Evolutionary conservation across 2,113 vertebrate species (phyloP), one percentile per base, ranked within the genome.

Genomic region (Peromyscus californicus): DNA sequence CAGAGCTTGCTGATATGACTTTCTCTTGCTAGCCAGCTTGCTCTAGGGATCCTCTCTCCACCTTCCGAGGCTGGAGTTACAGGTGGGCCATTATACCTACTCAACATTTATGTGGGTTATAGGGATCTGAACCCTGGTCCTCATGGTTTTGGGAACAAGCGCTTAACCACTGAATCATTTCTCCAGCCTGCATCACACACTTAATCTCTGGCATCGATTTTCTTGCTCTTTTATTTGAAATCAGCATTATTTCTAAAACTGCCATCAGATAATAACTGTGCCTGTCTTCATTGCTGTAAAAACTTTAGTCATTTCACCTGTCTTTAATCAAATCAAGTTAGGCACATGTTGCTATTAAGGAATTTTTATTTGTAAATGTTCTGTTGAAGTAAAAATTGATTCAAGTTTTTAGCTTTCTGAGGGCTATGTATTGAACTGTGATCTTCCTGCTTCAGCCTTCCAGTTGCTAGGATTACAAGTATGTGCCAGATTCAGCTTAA

Each of bases 191-290:
- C 42, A 21, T 33, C 63, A 7, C 33, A 67, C 42, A 48, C 63
- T 33, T 21, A 4, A 7, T 86, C 42, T 86, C 63, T 36, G 63
- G 12, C 42, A 36, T 16, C 84, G 48, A 13, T 22, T 45, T 36
- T 21, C 61, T 86, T 29, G 74, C 12, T 76, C 24, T 29, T 48
- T 51, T 51, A 4, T 13, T 17, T 51, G 42, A 82, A 82, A n/a
- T 82, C 45, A 96, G 80, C 75, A 72, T 69, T 45, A 80, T 17
- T 97, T 89, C 69, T 89, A 95, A 72, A 92, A 45, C 93, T 86
- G 45, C 78, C 70, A 36, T 83, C 24, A 89, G 57, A 45, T 91
- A 92, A 10, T 90, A 79, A 39, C 19, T 22, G 36, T 75, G 83
- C 33, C 7, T 96, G 48, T 93, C 63, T 89, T 96, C 54, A 78